Evolutionary conservation across 2,888 invertebrate genomes (phyloP), one percentile per base, ranked within the genome.

Genomic region (Cremastinae sp.): DNA sequence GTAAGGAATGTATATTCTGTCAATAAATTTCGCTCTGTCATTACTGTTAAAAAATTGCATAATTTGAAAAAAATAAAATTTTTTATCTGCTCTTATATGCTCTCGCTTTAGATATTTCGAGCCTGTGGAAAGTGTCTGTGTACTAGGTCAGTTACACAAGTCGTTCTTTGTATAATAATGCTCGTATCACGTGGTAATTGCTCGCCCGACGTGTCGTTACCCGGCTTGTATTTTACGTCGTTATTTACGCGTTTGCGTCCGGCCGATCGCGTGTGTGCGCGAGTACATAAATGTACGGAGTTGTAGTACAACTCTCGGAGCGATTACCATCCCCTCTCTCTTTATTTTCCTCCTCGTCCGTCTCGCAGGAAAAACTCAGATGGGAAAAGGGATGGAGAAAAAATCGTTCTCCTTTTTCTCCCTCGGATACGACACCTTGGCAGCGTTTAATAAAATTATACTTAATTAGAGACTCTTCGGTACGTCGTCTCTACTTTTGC

Each of bases 161-260:
- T 66, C 35, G 16, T 41, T 20, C 16, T 9, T 9, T 18, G 47
- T 35, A 47, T 61, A 37, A 51, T 37, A 58, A 66, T 56, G 61
- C 55, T 56, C 41, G 68, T 75, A 75, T 68, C 65, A 53, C 43
- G 72, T 62, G 62, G 75, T 75, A 75, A 72, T 75, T 68, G 75
- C 68, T 72, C 45, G 68, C n/a, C 49, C 61, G 71, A 28, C 55
- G 65, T 58, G 75, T 75, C 66, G 62, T 72, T 72, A 72, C 43
- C 41, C 62, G 62, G 58, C 62, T 58, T 62, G 55, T 72, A 64
- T 75, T 75, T 75, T 68, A 68, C 37, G 68, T 28, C 45, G 7
- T 62, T 56, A 41, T 18, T 12, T 41, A 18, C 12, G 16, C 41
- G 16, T 47, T 16, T 22, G 14, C 41, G 49, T 43, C 28, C 22